Percentiles rank a stretch among this genome's conserved stretches.
Conservation (phyloP, 2,888 invertebrate species). For the Chydorus sphaericus region DNA sequence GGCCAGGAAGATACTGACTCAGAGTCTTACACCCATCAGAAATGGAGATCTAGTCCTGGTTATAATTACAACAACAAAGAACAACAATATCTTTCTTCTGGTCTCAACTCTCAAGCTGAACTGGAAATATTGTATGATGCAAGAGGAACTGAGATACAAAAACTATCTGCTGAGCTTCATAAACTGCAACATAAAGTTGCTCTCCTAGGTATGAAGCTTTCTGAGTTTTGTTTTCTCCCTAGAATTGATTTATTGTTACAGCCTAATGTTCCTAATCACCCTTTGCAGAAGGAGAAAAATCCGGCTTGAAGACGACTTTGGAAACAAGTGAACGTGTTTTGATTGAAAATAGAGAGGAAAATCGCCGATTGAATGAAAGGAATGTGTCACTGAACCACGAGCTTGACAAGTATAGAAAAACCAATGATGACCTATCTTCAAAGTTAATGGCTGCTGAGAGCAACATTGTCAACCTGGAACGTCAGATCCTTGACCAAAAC, state of each 20-base stretch:
- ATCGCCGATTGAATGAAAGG: not conserved
- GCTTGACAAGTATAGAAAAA: not conserved
- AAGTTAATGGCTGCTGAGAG: constrained; percentile 9
- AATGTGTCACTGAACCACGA: not conserved
- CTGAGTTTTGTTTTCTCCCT: no score
- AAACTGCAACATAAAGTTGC: constrained; percentile 7
- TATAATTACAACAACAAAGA: not conserved
- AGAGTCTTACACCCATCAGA: not conserved
- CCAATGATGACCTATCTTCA: not conserved
- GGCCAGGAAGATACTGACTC: not conserved
- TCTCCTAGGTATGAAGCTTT: constrained; percentile 5
- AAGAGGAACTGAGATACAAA: constrained; percentile 7
- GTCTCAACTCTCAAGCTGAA: constrained; percentile 7
- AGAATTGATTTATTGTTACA: no score
- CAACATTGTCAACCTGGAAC: not conserved
- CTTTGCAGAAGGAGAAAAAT: constrained; percentile 10
- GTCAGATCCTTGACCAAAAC: constrained; percentile 6
- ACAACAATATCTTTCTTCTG: constrained; percentile 10
- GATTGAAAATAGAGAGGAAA: not conserved
- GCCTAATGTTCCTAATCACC: no score
- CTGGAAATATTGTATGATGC: constrained; percentile 8
- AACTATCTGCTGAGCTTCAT: not conserved
- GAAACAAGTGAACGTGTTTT: not conserved
- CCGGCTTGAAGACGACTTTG: not conserved
- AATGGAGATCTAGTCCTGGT: not conserved